These are phyloP conservation scores for Sphaerophoria rueppellii DNA, from an alignment of 2,888 invertebrate genomes.

Conservation along the genomic window DNA sequence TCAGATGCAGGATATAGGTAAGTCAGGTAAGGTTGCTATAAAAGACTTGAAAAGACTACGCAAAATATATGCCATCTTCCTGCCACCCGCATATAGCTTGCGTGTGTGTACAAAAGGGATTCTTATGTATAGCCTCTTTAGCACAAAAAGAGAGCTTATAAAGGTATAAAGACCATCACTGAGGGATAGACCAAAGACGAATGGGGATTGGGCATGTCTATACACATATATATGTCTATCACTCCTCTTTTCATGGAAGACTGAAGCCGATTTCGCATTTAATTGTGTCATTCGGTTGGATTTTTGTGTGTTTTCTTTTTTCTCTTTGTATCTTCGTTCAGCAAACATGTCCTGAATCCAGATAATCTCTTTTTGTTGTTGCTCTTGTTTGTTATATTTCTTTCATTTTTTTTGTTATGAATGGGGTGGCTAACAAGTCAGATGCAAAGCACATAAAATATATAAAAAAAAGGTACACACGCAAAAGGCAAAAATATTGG, in stretches of 20 bases:
- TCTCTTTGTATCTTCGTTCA: constrained; percentile 31
- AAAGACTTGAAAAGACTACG: constrained; percentile 53
- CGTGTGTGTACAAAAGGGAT: constrained; percentile 35
- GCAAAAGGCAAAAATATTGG: constrained; percentile 37
- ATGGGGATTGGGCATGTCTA: background rate
- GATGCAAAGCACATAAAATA: constrained; percentile 13
- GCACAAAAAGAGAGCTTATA: constrained; percentile 51
- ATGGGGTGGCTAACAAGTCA: constrained; percentile 53
- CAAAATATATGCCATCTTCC: background rate
- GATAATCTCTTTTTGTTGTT: constrained; percentile 60
- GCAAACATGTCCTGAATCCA: constrained; percentile 52
- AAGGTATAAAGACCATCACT: constrained; percentile 31
- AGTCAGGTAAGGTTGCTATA: background rate
- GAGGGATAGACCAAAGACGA: background rate
- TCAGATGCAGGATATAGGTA: constrained; percentile 45
- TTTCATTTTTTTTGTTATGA: constrained; percentile 22
- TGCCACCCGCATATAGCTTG: background rate
- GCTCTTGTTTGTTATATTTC: background rate
- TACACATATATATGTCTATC: background rate
- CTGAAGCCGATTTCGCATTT: constrained; percentile 55
- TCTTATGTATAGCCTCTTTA: constrained; percentile 3
- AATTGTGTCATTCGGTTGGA: constrained; percentile 64
- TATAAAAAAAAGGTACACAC: constrained; percentile 15
- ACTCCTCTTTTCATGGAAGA: constrained; percentile 5
- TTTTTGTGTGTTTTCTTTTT: constrained; percentile 4